Evolutionary conservation across 2,888 invertebrate genomes (phyloP), one percentile per base, ranked within the genome.

Genomic region (Scrobipalpa atriplicella): DNA sequence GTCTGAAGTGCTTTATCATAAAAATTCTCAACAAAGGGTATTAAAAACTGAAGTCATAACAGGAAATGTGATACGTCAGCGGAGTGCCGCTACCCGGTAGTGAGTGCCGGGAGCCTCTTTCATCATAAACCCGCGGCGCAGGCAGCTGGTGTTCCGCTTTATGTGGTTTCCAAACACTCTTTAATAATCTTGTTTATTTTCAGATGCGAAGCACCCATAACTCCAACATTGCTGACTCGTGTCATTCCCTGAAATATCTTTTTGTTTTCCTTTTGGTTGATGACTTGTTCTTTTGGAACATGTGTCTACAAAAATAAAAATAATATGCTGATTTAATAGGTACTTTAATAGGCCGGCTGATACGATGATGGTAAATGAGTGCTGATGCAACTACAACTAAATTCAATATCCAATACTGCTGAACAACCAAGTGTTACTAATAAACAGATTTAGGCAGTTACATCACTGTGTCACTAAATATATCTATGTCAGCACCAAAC

Each of bases 1-100:
- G 82, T 86, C 84, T 85, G 81, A 83, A 80, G 61, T 85, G 82
- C 83, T 85, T 87, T 79, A 86, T 85, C 82, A 86, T 86, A 86
- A 88, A 87, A 78, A 78, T 81, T 77, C 71, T 82, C 77, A 86
- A 90, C 87, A 90, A 90, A 90, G 85, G 75, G 78, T 81, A 87
- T 90, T 88, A 90, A 92, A 90, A 90, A 87, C 83, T 90, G 78
- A 86, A 91, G 89, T 90, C 88, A 92, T 92, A 92, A 92, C 91
- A 90, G 90, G 92, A 90, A 92, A 92, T 79, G 79, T 87, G 91
- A 92, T 92, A 90, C 83, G 10, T 21, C 19, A 6, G 11, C 13
- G 54, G 10, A 21, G 52, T 29, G 29, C 29, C 29, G 29, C 29
- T 29, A 29, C 29, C 29, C 52, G 52, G 52, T 18, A 82, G 86